These are phyloP conservation scores for Amazona vittata DNA, from an alignment of 2,113 vertebrate genomes.

Conservation along the genomic window DNA sequence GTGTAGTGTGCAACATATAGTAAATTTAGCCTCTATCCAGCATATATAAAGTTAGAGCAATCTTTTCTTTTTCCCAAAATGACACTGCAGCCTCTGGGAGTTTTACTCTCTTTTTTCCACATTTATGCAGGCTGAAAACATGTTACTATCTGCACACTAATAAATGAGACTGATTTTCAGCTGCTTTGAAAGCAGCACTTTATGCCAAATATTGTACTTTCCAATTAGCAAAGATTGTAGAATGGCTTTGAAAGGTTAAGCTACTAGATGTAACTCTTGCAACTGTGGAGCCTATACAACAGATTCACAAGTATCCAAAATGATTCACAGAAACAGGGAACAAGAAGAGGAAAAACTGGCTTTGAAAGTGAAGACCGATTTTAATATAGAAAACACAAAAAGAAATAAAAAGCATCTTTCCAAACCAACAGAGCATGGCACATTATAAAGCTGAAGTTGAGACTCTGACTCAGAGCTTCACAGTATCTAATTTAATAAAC, in stretches of 20 bases:
- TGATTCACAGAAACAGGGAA: background rate
- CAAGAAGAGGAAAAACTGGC: background rate
- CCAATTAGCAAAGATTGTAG: background rate
- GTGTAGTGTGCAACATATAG: background rate
- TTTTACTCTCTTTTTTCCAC: background rate
- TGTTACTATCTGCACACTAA: background rate
- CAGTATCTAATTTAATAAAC: background rate
- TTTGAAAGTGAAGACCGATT: background rate
- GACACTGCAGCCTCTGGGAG: background rate
- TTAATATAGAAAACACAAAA: background rate
- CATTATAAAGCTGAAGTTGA: background rate
- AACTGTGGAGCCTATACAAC: background rate
- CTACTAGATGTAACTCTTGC: background rate
- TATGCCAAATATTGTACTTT: background rate
- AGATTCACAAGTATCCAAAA: background rate
- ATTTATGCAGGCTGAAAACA: background rate
- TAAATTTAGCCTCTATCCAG: background rate
- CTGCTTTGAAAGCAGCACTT: background rate
- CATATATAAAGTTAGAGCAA: background rate
- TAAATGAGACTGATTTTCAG: background rate
- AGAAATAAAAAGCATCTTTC: background rate
- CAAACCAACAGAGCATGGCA: background rate
- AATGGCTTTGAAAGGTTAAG: slow-evolving; percentile 6
- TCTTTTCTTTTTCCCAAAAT: background rate
- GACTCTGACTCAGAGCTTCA: background rate